Evolutionary conservation across 2,113 vertebrate species (phyloP).

Genomic region (Eublepharis macularius): DNA sequence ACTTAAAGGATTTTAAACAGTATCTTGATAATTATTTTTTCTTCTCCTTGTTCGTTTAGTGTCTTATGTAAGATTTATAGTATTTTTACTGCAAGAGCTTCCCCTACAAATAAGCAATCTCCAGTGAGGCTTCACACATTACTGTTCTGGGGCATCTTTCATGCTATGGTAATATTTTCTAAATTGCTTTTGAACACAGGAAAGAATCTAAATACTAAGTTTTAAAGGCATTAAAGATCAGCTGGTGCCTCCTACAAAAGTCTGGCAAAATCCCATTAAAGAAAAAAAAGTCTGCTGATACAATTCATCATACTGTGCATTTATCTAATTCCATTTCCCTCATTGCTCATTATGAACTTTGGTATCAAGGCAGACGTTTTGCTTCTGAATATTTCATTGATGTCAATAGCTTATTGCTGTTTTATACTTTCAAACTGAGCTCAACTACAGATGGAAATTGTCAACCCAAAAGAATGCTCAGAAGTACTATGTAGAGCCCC

Average conservation of each 20-base stretch:
- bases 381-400: conserved; percentile 38
- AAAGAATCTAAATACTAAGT: conserved; percentile 53
- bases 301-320: conserved; percentile 48
- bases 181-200: conserved; percentile 54
- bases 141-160: conserved; percentile 46
- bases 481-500: not conserved
- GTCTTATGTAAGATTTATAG: conserved; percentile 58
- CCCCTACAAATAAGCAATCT: conserved; percentile 39
- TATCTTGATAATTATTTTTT: conserved; percentile 44
- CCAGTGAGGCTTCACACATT: conserved; percentile 36
- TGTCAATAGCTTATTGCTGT: conserved; percentile 23
- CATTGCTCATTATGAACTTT: conserved; percentile 47
- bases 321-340: conserved; percentile 33
- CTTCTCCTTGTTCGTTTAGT: conserved; percentile 46
- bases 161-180: conserved; percentile 54
- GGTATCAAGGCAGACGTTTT: conserved; percentile 51
- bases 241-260: conserved; percentile 41
- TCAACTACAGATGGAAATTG: not conserved
- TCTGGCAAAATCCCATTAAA: conserved; percentile 46
- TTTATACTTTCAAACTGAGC: not conserved
- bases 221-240: conserved; percentile 51
- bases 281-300: conserved; percentile 33
- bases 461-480: conserved; percentile 27
- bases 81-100: conserved; percentile 50
- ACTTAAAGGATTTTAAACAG: conserved; percentile 41